Conservation (phyloP, 2,888 invertebrate genomes). For the Hypercompe scribonia region DNA sequence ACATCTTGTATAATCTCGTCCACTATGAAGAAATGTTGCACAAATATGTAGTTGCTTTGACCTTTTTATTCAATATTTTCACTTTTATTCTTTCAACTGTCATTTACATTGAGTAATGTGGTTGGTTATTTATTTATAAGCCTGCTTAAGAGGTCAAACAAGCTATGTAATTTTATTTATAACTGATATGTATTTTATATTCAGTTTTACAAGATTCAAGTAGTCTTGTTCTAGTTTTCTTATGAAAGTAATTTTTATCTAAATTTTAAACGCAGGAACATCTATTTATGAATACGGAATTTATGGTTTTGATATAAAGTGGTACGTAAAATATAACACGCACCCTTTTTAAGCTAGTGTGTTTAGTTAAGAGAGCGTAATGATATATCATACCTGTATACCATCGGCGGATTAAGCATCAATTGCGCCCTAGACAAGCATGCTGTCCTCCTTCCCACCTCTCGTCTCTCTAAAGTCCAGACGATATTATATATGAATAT, state of each 20-base stretch:
- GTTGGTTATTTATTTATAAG: slow-evolving; percentile 19
- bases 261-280: background rate
- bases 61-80: slow-evolving; percentile 37
- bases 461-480: too few species aligned
- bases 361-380: background rate
- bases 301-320: background rate
- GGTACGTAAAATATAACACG: background rate
- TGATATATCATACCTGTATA: too few species aligned
- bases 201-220: slow-evolving; percentile 4
- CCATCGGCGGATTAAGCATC: too few species aligned
- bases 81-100: slow-evolving; percentile 39
- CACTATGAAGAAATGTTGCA: slow-evolving; percentile 32
- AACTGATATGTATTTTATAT: background rate
- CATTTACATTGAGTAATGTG: slow-evolving; percentile 40
- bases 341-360: background rate
- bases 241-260: background rate
- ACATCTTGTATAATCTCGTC: slow-evolving; percentile 18
- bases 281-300: background rate
- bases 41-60: slow-evolving; percentile 27
- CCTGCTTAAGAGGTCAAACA: slow-evolving; percentile 6
- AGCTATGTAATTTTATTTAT: slow-evolving; percentile 6
- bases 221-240: background rate
- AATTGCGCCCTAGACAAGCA: too few species aligned
- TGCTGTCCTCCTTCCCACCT: too few species aligned
- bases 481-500: too few species aligned